phyloP scores from a whole-genome alignment of 2,113 vertebrate genomes.

The Tympanuchus pallidicinctus region DNA sequence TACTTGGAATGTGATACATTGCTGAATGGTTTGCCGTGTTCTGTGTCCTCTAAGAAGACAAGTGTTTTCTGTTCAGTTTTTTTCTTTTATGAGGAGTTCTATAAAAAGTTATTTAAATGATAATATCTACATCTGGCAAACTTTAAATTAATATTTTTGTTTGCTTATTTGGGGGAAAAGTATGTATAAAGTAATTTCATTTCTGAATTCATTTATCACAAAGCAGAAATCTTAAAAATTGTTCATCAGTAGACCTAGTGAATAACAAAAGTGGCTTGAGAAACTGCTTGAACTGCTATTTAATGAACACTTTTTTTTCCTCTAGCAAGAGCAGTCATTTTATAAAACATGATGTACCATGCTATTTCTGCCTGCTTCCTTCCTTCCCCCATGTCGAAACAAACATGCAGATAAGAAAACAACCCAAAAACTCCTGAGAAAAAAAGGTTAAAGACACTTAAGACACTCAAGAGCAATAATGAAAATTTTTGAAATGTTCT shows the following conservation, averaged over 20 bases:
- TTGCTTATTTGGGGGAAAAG: background rate
- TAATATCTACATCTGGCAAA: background rate
- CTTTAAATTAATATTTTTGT: background rate
- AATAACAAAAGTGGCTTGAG: background rate
- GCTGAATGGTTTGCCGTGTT: background rate
- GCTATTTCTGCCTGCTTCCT: background rate
- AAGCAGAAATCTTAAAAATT: slow-evolving; percentile 12
- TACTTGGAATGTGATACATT: background rate
- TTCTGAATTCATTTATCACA: background rate
- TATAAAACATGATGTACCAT: background rate
- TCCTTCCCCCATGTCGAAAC: background rate
- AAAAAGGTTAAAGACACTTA: background rate
- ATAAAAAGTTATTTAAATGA: background rate
- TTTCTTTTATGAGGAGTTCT: background rate
- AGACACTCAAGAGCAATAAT: background rate
- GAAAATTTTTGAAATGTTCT: background rate
- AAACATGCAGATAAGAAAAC: background rate
- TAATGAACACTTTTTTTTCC: background rate
- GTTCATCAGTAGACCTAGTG: background rate
- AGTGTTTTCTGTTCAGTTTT: background rate
- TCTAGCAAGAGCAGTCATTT: background rate
- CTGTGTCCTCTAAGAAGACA: background rate
- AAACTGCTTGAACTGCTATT: background rate
- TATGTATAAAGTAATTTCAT: background rate
- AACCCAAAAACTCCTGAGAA: background rate